Evolutionary conservation across 2,797 vertebrate genomes (phyloP), one percentile per base, ranked within the genome.

Genomic region (Manis javanica): DNA sequence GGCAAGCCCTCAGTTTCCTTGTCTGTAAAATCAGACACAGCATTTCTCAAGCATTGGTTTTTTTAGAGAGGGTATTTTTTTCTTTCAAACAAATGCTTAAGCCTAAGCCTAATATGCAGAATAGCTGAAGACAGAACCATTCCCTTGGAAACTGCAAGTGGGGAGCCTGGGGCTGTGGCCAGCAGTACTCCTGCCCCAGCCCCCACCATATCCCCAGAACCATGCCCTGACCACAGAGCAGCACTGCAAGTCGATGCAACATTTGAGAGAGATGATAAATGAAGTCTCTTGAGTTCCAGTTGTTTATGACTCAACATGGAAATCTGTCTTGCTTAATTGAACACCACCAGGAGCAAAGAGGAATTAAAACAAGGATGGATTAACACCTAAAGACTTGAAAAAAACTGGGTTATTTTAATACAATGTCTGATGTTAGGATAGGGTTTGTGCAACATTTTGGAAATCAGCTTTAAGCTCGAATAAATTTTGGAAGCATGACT

Each of bases 331-430:
- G 46, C 39, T 95, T 39, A 18, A 26, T 11, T 26, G n/a, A 42
- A 93, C 7, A 64, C 59, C 2, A 3, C 55, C 11, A 46, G 68
- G 87, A 91, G 24, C 15, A 51, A 51, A 3, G 7, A 84, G 77
- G n/a, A 64, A 84, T 79, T 91, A 77, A 85, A 83, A 85, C 26
- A 64, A 0, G 31, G 23, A 79, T 55, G 61, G 51, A 61, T 75
- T 13, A 85, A 42, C 7, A 81, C 2, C 31, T 29, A n/a, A 51
- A 87, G 69, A 63, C 0, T 79, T 88, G 2, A 4, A 34, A 83
- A 77, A 46, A 23, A 75, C 51, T 88, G 37, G 15, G 26, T 89
- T 86, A 95, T 91, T 84, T 93, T 82, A 42, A 46, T 18, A n/a
- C 75, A 84, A 69, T 46, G 46, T 77, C 39, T 63, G 42, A 39